Evolutionary conservation across 2,113 vertebrate species (phyloP).

Genomic region (Petroica traversi): DNA sequence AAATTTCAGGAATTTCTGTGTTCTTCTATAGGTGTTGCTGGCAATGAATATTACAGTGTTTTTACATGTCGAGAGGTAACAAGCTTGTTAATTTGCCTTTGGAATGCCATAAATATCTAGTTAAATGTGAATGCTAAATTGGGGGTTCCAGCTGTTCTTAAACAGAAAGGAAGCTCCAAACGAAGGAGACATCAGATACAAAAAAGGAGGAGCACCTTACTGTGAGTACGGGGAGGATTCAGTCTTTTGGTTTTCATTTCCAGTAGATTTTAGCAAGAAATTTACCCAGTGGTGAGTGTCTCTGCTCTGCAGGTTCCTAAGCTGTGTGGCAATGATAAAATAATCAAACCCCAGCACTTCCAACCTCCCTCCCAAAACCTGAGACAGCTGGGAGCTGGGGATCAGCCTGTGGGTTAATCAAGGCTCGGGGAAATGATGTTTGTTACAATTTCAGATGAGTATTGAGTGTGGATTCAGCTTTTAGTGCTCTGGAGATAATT

Average conservation of each 20-base stretch:
- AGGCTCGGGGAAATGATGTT: not conserved
- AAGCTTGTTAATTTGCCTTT: not conserved
- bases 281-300: not conserved
- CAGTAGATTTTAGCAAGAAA: not conserved
- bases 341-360: not conserved
- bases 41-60: not conserved
- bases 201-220: not conserved
- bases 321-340: not conserved
- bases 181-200: not conserved
- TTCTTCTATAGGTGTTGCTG: not conserved
- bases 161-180: not conserved
- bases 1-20: not conserved
- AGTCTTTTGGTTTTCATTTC: not conserved
- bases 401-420: not conserved
- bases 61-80: not conserved
- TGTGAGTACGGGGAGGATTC: not conserved
- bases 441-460: not conserved
- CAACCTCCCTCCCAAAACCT: not conserved
- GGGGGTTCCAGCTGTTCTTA: not conserved
- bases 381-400: not conserved
- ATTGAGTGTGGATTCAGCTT: not conserved
- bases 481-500: constrained; percentile 23
- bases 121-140: not conserved
- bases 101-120: not conserved
- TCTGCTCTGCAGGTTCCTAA: not conserved